Evolutionary conservation across 2,888 invertebrate species (phyloP).

Genomic region (Napeogenes sylphis): DNA sequence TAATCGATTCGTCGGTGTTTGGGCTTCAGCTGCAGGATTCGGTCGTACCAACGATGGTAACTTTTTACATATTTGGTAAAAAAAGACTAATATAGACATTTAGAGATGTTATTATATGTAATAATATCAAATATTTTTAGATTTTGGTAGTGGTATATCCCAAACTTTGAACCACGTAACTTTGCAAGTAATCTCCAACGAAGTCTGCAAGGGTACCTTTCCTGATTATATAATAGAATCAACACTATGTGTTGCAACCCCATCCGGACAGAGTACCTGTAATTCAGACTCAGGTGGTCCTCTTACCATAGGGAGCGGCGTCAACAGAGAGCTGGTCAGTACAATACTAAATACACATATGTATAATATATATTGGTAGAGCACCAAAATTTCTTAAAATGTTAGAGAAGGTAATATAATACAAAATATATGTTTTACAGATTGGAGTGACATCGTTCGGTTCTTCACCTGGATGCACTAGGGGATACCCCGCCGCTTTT

Average conservation of each 20-base stretch:
- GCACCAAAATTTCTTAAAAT: no score
- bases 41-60: conserved; percentile 26
- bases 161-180: not conserved
- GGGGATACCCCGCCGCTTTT: conserved; percentile 36
- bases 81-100: no score
- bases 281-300: not conserved
- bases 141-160: not conserved
- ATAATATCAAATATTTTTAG: no score
- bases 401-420: not conserved
- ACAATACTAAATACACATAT: no score
- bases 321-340: no score
- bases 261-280: not conserved
- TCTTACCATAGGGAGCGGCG: not conserved
- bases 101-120: no score
- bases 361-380: no score
- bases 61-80: not conserved
- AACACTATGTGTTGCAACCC: not conserved
- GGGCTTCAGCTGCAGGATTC: conserved; percentile 29
- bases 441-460: conserved; percentile 34
- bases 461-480: conserved; percentile 32
- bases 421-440: conserved; percentile 17
- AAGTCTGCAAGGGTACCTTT: not conserved
- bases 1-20: conserved; percentile 23
- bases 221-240: not conserved
- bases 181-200: not conserved